Evolutionary conservation across 1,140 invertebrate genomes (phyloP), one percentile per base, ranked within the genome.

Genomic region (Cydia strobilella): DNA sequence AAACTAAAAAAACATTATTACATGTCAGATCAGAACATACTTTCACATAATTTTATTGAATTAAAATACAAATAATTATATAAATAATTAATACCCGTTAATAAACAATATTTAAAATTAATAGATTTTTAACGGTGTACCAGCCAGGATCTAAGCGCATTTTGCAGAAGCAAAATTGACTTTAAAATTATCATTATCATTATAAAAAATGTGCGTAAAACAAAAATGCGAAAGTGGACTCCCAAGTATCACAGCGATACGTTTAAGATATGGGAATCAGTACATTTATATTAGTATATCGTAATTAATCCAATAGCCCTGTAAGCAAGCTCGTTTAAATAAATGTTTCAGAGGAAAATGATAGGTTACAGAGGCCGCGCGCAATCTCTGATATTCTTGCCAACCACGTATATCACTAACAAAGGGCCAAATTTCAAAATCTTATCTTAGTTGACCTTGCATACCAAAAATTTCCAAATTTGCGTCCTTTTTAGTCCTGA

Each of bases 161-260:
- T 66, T 69, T 69, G 65, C 27, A 18, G 35, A 23, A 39, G 27
- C 65, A 69, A 69, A 69, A 69, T 39, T 66, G 31, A 39, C 65
- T 69, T 69, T 25, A 27, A 63, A n/a, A n/a, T n/a, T n/a, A n/a
- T n/a, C n/a, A n/a, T 18, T 13, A 45, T 13, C 2, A 45, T 63
- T 13, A 66, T 66, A 35, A 31, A 69, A 69, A 39, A 3, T 69
- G 63, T 66, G 63, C 63, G 63, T 66, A 25, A 66, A 66, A 66
- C n/a, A 69, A 69, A 59, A 23, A 59, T 59, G n/a, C 20, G 20
- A 59, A 1, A 20, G 20, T 23, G 20, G 2, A 59, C 9, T n/a
- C n/a, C 20, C 54, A 20, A 39, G 31, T 69, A 69, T 69, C 65
- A 65, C 25, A 35, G 31, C 18, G 65, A 69, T 69, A 69, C 65